phyloP scores from a whole-genome alignment of 2,888 invertebrate species.

The Cheilosia soror region DNA sequence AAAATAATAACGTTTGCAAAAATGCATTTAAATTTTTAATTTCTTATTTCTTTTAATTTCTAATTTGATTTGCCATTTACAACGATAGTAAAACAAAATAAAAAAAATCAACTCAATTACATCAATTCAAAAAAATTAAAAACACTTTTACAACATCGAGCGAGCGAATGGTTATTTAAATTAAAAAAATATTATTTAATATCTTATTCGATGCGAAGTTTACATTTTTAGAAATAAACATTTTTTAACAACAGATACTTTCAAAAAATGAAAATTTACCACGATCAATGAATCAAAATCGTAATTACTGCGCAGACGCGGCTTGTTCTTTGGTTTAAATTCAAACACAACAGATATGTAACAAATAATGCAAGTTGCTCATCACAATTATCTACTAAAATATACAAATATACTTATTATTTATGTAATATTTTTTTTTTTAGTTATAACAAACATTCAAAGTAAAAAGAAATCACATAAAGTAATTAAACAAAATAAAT shows the following conservation, averaged over 20 bases:
- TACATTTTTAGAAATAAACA: conserved; percentile 5
- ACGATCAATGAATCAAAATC: conserved; percentile 47
- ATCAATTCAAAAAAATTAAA: conserved; percentile 36
- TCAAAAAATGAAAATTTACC: conserved; percentile 33
- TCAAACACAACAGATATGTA: conserved; percentile 83
- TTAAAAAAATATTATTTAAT: conserved; percentile 21
- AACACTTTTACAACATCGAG: conserved; percentile 70
- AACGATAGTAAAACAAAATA: conserved; percentile 20
- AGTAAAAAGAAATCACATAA: conserved; percentile 22
- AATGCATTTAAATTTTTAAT: conserved; percentile 19
- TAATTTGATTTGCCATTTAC: conserved; percentile 49
- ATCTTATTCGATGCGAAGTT: not conserved
- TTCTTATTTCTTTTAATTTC: conserved; percentile 22
- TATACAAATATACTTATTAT: conserved; percentile 64
- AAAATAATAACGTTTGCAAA: conserved; percentile 51
- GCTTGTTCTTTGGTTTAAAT: conserved; percentile 78
- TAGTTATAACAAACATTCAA: conserved; percentile 48
- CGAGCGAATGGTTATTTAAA: conserved; percentile 61
- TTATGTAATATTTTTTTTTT: conserved; percentile 13
- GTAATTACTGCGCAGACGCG: conserved; percentile 65
- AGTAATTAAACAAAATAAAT: conserved; percentile 29
- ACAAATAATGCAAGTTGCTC: conserved; percentile 78
- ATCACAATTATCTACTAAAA: conserved; percentile 74
- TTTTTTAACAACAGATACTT: conserved; percentile 34
- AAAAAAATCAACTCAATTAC: conserved; percentile 51